phyloP scores from a whole-genome alignment of 1,140 invertebrate genomes.

The Manduca sexta region DNA sequence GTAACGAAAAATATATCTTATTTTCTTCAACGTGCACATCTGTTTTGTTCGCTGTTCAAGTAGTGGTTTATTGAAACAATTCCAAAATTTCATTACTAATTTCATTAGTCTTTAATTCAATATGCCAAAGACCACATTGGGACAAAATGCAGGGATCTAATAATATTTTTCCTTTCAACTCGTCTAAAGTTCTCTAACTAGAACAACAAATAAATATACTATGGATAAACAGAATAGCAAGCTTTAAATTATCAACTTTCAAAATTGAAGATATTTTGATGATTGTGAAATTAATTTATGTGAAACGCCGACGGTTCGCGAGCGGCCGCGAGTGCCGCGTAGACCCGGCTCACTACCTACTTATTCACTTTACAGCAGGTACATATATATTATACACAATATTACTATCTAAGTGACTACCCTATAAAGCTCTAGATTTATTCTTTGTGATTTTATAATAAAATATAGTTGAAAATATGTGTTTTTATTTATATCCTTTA shows the following conservation, averaged over 20 bases:
- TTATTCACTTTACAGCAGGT: constrained; percentile 49
- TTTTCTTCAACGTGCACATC: constrained; percentile 46
- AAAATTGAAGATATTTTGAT: constrained; percentile 50
- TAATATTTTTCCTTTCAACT: constrained; percentile 47
- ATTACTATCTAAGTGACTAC: constrained; percentile 64
- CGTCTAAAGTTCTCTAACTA: constrained; percentile 32
- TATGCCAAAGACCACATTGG: constrained; percentile 67
- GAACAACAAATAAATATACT: constrained; percentile 35
- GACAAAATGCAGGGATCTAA: constrained; percentile 64
- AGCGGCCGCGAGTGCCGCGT: too few relatives aligned
- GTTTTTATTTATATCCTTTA: constrained; percentile 16
- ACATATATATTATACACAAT: constrained; percentile 66
- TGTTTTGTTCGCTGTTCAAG: constrained; percentile 27
- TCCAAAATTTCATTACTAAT: constrained; percentile 27
- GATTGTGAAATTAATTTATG: constrained; percentile 53
- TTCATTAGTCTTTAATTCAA: constrained; percentile 39
- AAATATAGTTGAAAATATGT: constrained; percentile 67
- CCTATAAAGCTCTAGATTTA: constrained; percentile 71
- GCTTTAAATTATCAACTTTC: constrained; percentile 41
- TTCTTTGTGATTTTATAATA: constrained; percentile 72
- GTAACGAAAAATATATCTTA: constrained; percentile 40
- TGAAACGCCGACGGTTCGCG: constrained; percentile 31
- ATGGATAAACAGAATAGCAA: constrained; percentile 33
- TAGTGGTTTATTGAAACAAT: constrained; percentile 21
- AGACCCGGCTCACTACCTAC: constrained; percentile 31